These are phyloP conservation scores for Xerus inauris DNA, from an alignment of 2,113 vertebrate species.

Conservation along the genomic window DNA sequence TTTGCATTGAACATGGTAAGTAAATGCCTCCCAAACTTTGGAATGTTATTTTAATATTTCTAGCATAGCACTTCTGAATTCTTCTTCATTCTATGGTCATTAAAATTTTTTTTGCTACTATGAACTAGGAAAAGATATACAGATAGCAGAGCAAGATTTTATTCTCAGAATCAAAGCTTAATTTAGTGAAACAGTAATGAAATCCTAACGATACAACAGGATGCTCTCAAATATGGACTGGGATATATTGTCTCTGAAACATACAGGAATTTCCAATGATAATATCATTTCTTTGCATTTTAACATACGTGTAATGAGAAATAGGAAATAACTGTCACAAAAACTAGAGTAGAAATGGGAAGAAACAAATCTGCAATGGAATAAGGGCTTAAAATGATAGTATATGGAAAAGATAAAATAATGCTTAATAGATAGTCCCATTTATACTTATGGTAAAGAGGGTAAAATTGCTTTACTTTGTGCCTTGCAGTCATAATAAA, in stretches of 20 bases:
- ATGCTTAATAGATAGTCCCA: background rate
- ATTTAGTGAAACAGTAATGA: background rate
- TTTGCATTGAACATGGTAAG: background rate
- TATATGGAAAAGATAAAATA: constrained; percentile 14
- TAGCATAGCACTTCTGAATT: constrained; percentile 3
- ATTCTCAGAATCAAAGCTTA: background rate
- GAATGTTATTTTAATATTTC: constrained; percentile 22
- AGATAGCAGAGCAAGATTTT: background rate
- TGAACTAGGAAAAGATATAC: constrained; percentile 31
- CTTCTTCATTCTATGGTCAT: background rate
- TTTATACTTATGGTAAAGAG: background rate
- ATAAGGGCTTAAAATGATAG: background rate
- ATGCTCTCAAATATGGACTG: background rate
- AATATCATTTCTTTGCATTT: constrained; percentile 22
- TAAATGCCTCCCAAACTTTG: constrained; percentile 27
- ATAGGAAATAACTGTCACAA: background rate
- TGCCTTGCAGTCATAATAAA: background rate
- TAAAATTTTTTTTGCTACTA: constrained; percentile 14
- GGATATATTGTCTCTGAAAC: constrained; percentile 25
- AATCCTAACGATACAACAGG: constrained; percentile 7
- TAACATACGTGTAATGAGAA: constrained; percentile 8
- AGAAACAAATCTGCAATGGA: constrained; percentile 19
- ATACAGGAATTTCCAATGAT: background rate
- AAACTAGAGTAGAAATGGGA: constrained; percentile 2
- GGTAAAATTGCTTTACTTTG: background rate